These are phyloP conservation scores for Heliconius erato DNA, from an alignment of 2,888 invertebrate genomes.

Conservation along the genomic window DNA sequence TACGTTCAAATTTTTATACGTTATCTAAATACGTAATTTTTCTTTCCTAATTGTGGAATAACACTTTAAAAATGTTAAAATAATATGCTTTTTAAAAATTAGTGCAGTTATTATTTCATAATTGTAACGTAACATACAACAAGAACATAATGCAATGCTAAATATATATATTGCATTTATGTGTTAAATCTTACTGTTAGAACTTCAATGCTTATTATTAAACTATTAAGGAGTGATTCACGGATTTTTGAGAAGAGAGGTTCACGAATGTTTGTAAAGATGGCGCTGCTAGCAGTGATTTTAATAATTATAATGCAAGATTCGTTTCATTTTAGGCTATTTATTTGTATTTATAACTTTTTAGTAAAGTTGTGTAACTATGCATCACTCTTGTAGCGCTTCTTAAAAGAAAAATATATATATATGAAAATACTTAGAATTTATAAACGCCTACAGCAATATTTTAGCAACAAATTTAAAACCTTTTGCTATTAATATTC, in stretches of 20 bases:
- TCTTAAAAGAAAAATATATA: not conserved
- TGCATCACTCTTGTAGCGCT: slow-evolving; percentile 22
- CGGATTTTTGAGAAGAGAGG: no score
- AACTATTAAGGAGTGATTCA: not conserved
- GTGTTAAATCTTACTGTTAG: not conserved
- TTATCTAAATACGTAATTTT: no score
- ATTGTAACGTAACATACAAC: not conserved
- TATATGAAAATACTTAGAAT: not conserved
- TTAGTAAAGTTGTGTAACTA: not conserved
- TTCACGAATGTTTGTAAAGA: slow-evolving; percentile 15
- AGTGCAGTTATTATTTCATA: not conserved
- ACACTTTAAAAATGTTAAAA: no score
- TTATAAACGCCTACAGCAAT: slow-evolving; percentile 15
- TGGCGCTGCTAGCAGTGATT: slow-evolving; percentile 8
- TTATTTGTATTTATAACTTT: slow-evolving; percentile 9
- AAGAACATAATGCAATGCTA: not conserved
- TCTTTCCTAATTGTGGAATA: no score
- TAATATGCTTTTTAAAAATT: not conserved
- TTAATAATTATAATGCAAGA: not conserved
- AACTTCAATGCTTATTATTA: not conserved
- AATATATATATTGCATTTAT: not conserved
- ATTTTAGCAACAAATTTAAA: slow-evolving; percentile 20
- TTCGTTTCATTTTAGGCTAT: not conserved
- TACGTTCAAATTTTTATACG: no score
- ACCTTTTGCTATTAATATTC: slow-evolving; percentile 22